phyloP scores from a whole-genome alignment of 2,888 invertebrate species.

The Erebia epiphron region DNA sequence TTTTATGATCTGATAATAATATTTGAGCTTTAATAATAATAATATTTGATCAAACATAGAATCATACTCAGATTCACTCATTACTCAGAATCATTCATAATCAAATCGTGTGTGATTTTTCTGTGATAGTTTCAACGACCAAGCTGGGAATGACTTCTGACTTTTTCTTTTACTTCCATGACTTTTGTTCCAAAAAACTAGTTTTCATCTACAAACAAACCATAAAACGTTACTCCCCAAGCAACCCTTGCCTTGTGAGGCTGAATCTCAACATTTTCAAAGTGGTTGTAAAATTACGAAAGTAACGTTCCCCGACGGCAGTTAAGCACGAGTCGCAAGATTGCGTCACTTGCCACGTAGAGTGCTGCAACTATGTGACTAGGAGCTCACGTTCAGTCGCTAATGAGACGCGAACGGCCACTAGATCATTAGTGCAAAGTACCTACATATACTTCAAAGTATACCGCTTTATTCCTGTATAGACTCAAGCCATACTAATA shows the following conservation, averaged over 20 bases:
- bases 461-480: background rate
- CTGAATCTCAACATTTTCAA: background rate
- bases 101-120: too few relatives aligned
- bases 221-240: background rate
- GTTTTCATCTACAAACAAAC: background rate
- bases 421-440: constrained; percentile 38
- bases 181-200: too few relatives aligned
- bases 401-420: constrained; percentile 32
- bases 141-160: too few relatives aligned
- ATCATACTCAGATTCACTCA: too few relatives aligned
- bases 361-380: background rate
- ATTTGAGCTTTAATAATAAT: too few relatives aligned
- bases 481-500: background rate
- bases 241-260: constrained; percentile 11
- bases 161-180: too few relatives aligned
- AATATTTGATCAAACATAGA: too few relatives aligned
- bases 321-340: constrained; percentile 14
- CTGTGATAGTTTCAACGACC: too few relatives aligned
- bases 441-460: constrained; percentile 23
- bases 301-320: constrained; percentile 7
- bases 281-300: constrained; percentile 2
- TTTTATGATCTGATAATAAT: too few relatives aligned
- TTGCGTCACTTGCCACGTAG: constrained; percentile 10
- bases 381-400: constrained; percentile 23
- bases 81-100: too few relatives aligned